phyloP scores from a whole-genome alignment of 2,888 invertebrate genomes.

The Aplocera efformata region DNA sequence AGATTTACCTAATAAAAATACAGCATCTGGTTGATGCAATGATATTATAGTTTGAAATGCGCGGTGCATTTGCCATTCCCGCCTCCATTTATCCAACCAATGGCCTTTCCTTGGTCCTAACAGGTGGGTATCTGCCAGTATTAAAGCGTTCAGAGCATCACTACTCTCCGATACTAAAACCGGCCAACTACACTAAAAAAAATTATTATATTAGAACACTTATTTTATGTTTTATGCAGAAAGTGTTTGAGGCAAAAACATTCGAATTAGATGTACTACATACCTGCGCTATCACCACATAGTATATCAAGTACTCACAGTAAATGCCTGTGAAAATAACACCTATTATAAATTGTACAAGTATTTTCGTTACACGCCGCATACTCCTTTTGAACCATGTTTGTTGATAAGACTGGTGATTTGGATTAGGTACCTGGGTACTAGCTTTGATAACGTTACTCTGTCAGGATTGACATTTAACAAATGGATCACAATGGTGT shows the following conservation, averaged over 20 bases:
- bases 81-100: conserved; percentile 96
- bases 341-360: conserved; percentile 44
- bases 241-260: no score
- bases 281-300: conserved; percentile 59
- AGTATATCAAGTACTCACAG: conserved; percentile 65
- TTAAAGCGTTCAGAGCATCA: conserved; percentile 84
- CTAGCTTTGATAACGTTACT: no score
- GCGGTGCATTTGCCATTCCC: conserved; percentile 99
- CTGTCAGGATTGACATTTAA: no score
- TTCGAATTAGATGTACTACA: conserved; percentile 10
- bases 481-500: neutral
- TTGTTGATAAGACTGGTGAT: neutral
- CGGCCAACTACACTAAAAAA: conserved; percentile 88
- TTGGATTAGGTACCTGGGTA: no score
- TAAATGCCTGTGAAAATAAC: conserved; percentile 47
- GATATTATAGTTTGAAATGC: conserved; percentile 91
- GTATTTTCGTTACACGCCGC: conserved; percentile 51
- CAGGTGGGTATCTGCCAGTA: conserved; percentile 95
- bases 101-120: conserved; percentile 92
- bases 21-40: conserved; percentile 90
- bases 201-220: conserved; percentile 1
- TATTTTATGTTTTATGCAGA: no score
- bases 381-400: conserved; percentile 29
- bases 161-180: conserved; percentile 39
- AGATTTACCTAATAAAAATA: conserved; percentile 91